Base-by-base conservation (phyloP, 2,113 vertebrate species). In the Oxyruncus cristatus region DNA sequence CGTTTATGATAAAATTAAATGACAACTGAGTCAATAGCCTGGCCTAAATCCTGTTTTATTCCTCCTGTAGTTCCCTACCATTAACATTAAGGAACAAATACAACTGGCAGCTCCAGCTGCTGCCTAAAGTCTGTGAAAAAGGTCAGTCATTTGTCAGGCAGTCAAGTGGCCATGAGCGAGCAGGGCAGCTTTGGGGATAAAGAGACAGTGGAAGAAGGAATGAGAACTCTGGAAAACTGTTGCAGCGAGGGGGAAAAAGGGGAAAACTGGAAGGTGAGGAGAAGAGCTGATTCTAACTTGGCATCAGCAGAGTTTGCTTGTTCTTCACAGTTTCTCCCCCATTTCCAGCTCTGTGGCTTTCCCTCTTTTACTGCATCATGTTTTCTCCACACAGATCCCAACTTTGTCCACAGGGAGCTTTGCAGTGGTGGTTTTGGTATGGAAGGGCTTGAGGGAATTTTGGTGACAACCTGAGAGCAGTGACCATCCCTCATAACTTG, bases 291-390 rank as follows among this genome's bases (percentile, higher is more conserved):
- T 30, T 44, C 10, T 24, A 30, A 28, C 7, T 3, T 63, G 52
- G n/a, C 56, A 91, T 72, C 52, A 67, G 56, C 18, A 16, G 76
- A 24, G 39, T 11, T 63, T 53, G 14, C 32, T 15, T 11, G 2
- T 2, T 52, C 52, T 47, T 22, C 42, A 1, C 23, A 2, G 2
- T 3, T 37, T 9, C 26, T 39, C 10, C 17, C 16, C 6, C 53
- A n/a, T 67, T 39, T 3, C 1, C 4, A 3, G 6, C 58, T 24
- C 3, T 8, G 20, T 4, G 2, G 6, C 30, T 39, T 53, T 32
- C 12, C 49, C 15, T 33, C 2, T 2, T 46, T 47, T 21, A 8
- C 59, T 49, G 18, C 23, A 2, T 24, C 44, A 0, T 5, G 1
- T 41, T 75, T 73, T 26, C 46, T n/a, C 35, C 85, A 15, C 2